Conservation (phyloP, 2,888 invertebrate species). For the Mellilla xanthometata region DNA sequence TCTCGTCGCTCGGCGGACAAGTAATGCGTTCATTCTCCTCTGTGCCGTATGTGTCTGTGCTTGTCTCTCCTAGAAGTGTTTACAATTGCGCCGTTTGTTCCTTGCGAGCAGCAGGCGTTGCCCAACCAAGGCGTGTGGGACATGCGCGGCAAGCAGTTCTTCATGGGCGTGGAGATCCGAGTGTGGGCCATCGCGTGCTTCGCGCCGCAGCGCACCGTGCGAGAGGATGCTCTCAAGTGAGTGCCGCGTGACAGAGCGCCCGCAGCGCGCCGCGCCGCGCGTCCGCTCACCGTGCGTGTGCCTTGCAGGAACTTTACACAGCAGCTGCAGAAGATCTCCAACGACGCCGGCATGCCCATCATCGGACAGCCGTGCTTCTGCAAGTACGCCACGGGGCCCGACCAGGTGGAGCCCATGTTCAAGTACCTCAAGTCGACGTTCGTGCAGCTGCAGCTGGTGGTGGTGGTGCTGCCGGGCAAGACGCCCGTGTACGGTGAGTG, state of each 20-base stretch:
- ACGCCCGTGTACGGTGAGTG: slow-evolving; percentile 98
- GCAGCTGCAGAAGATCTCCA: slow-evolving; percentile 99
- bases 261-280: slow-evolving; percentile 94
- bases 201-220: slow-evolving; percentile 98
- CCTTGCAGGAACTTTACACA: slow-evolving; percentile 94
- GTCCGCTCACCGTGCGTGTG: too few species aligned
- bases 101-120: slow-evolving; percentile 90
- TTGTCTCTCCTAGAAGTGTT: neutral
- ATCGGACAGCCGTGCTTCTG: slow-evolving; percentile 99
- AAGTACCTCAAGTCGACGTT: slow-evolving; percentile 99
- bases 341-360: slow-evolving; percentile 99
- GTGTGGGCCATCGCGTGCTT: slow-evolving; percentile 99
- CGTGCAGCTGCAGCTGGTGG: slow-evolving; percentile 96
- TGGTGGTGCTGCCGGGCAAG: slow-evolving; percentile 98
- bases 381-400: slow-evolving; percentile 99
- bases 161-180: slow-evolving; percentile 99
- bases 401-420: slow-evolving; percentile 99
- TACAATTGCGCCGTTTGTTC: slow-evolving; percentile 18
- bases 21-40: slow-evolving; percentile 55
- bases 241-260: slow-evolving; percentile 61
- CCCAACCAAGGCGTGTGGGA: slow-evolving; percentile 99
- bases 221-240: slow-evolving; percentile 96
- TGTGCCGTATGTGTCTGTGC: too few species aligned
- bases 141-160: slow-evolving; percentile 99
- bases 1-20: slow-evolving; percentile 93